Evolutionary conservation across 2,797 vertebrate species (phyloP), one percentile per base, ranked within the genome.

Genomic region (Pipistrellus nathusii): DNA sequence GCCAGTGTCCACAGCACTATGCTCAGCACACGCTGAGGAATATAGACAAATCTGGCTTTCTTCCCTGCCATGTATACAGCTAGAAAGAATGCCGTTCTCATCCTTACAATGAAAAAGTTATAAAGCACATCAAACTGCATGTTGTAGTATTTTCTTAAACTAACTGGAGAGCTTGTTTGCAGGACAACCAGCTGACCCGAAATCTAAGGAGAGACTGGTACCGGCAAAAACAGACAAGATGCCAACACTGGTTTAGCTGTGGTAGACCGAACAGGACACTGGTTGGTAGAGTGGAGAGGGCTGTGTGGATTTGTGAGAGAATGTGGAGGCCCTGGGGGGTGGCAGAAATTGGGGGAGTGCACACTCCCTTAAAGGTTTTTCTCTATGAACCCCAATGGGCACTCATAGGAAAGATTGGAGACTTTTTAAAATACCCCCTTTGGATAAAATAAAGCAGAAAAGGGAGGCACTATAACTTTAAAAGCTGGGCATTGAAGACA

Each of bases 361-460:
- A 30, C 17, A 0, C 6, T n/a, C 46, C 64, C 17, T 57, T 44
- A 44, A 23, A 20, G 27, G 38, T 30, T 66, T 78, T 90, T 62
- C 48, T 73, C 13, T 27, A 3, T 8, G 57, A 73, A 4, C 35
- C 32, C 41, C 51, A 62, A 0, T 62, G 72, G 13, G 27, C 57
- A 21, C 7, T 84, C 17, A 76, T 14, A 78, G 71, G 27, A 48
- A 48, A 75, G 57, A 30, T 0, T 55, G 35, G 32, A 69, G 25
- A 75, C 17, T 68, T 53, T 53, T 18, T 20, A 53, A 38, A 51
- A 44, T 84, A 13, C 73, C 44, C 18, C 66, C 12, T 72, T 21
- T 83, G 51, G n/a, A n/a, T 88, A 87, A 87, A 73, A 69, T 73
- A 57, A 90, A 51, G 51, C 53, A 71, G n/a, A 66, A 81, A 84